phyloP scores from a whole-genome alignment of 1,140 invertebrate genomes.

The Paralvinella palmiformis region DNA sequence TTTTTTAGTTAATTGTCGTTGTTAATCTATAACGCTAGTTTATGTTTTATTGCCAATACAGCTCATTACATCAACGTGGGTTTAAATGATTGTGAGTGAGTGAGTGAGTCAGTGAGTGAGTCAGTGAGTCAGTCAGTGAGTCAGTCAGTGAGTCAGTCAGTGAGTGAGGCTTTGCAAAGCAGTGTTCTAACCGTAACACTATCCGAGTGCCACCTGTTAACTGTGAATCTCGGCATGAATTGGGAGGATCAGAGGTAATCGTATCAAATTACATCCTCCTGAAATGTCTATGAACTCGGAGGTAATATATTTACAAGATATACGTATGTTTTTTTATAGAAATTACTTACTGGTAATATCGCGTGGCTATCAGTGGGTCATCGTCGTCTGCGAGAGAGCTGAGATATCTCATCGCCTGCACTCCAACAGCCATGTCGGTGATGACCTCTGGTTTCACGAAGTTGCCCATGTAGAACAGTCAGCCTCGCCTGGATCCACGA shows the following conservation, averaged over 20 bases:
- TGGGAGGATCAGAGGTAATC: not conserved
- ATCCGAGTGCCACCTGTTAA: too few relatives aligned
- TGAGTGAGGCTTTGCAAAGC: too few relatives aligned
- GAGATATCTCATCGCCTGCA: not conserved
- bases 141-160: too few relatives aligned
- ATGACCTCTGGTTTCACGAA: not conserved
- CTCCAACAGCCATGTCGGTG: not conserved
- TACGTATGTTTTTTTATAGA: not conserved
- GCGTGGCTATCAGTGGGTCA: not conserved
- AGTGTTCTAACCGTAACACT: too few relatives aligned
- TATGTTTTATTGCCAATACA: too few relatives aligned
- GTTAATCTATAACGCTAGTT: too few relatives aligned
- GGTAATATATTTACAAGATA: not conserved
- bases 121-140: too few relatives aligned
- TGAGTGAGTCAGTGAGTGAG: too few relatives aligned
- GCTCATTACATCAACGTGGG: too few relatives aligned
- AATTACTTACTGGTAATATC: conserved; percentile 1
- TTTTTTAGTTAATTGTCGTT: too few relatives aligned
- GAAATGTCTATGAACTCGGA: not conserved
- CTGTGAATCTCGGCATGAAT: not conserved
- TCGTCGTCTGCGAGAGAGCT: not conserved
- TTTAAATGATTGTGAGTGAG: too few relatives aligned
- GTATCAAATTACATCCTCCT: not conserved
- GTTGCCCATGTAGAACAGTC: conserved; percentile 1
- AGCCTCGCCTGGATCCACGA: too few relatives aligned